Base-by-base conservation (phyloP, 2,797 vertebrate species). In the Carcharodon carcharias region DNA sequence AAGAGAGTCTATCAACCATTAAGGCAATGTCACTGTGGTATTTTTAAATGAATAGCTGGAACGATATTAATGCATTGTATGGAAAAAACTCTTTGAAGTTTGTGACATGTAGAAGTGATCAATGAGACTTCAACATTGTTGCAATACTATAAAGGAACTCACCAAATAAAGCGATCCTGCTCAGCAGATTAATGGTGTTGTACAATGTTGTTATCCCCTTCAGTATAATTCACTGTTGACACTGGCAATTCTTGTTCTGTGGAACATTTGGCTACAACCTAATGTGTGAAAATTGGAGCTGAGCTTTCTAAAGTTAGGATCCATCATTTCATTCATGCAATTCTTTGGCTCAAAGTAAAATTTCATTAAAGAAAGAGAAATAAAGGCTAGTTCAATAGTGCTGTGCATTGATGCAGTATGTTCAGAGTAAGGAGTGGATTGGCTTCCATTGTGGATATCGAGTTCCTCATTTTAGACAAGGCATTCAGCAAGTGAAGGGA, bases 1-100 rank as follows among this genome's bases (percentile, higher is more conserved):
- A 95, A 73, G 67, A 73, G 67, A 73, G 50, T 71, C 67, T 73
- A 73, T 73, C 67, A 73, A 73, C 45, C 50, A 73, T 73, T 16
- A 73, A 73, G 67, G 56, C 94, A 73, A 95, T 95, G 67, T 73
- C 94, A 95, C 65, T 95, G 56, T 54, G 94, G 94, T 73, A 56
- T 95, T 95, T 71, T 95, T 73, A 95, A 95, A 56, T 95, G 67
- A 95, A 73, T 50, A 73, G 50, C 69, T 95, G 69, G 28, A 95
- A 95, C 16, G 31, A 35, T 95, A 56, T 73, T 73, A 95, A 69
- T 73, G 67, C 56, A 73, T 95, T 95, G 50, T 56, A 28, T 35
- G 31, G 65, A 56, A 95, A 73, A 94, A 28, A 69, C 5, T 9
- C 94, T 73, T 35, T 95, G 94, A 95, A 73, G 67, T 95, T 95